These are phyloP conservation scores for Verasper variegatus DNA, from an alignment of 2,113 vertebrate genomes.

Conservation along the genomic window DNA sequence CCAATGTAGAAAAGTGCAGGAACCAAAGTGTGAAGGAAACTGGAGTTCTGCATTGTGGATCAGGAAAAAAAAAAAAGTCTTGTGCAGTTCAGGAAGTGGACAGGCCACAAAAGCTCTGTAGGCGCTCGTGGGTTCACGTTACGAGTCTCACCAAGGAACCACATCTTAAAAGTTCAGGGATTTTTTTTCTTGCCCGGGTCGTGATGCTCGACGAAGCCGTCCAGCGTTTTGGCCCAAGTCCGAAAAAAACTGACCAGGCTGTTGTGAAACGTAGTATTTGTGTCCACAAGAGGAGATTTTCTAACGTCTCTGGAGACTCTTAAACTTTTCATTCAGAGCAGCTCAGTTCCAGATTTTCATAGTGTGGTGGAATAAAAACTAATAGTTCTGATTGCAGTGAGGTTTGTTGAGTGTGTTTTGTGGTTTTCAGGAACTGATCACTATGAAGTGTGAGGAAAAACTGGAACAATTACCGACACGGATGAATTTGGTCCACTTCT, in stretches of 20 bases:
- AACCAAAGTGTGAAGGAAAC: not conserved
- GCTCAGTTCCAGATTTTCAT: not conserved
- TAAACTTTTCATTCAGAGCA: not conserved
- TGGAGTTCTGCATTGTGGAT: not conserved
- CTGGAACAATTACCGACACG: too few species aligned
- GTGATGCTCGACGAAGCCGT: not conserved
- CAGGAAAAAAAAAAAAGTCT: not conserved
- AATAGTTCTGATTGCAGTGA: not conserved
- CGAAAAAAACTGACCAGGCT: not conserved
- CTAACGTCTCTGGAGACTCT: not conserved
- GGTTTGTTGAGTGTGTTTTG: not conserved
- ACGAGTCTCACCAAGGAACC: not conserved
- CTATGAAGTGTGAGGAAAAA: too few species aligned
- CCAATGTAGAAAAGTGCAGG: not conserved
- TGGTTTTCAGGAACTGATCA: not conserved
- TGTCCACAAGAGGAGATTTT: not conserved
- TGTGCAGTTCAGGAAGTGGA: not conserved
- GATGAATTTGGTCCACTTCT: too few species aligned
- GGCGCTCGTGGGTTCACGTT: not conserved
- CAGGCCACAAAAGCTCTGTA: not conserved
- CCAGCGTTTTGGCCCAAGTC: not conserved
- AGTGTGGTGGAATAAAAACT: not conserved
- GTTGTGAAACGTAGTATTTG: conserved; percentile 2
- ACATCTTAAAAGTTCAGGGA: not conserved
- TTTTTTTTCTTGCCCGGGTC: not conserved